Conservation (phyloP, 2,113 vertebrate species). For the Xiphophorus maculatus region DNA sequence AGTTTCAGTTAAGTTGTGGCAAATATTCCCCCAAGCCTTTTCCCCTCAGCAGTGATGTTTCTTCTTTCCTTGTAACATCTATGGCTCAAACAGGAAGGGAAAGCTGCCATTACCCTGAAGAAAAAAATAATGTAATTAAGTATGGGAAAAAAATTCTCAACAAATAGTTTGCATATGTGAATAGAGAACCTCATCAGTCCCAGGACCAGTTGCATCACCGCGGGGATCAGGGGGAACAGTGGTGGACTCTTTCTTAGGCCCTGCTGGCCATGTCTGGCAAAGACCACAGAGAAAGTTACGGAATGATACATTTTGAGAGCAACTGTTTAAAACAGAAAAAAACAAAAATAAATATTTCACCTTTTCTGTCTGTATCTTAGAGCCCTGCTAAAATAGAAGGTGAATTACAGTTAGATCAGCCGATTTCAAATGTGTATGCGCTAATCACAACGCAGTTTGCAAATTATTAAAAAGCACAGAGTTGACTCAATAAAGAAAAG, state of each 20-base stretch:
- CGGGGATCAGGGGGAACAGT: conserved; percentile 71
- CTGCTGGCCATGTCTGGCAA: conserved; percentile 56
- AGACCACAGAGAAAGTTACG: background rate
- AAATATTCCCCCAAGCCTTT: background rate
- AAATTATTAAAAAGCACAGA: background rate
- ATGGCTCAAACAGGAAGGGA: conserved; percentile 78
- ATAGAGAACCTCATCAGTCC: conserved; percentile 67
- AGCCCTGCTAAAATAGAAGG: conserved; percentile 50
- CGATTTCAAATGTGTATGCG: background rate
- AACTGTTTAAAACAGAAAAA: background rate
- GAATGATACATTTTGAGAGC: background rate
- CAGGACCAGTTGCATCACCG: conserved; percentile 73
- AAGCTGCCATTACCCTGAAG: conserved; percentile 70
- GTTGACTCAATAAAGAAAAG: background rate
- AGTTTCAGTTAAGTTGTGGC: conserved; percentile 14
- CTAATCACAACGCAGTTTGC: background rate
- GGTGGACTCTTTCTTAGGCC: conserved; percentile 54
- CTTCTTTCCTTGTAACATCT: conserved; percentile 19
- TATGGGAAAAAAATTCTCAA: background rate
- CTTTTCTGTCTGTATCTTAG: conserved; percentile 54
- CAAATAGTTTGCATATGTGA: background rate
- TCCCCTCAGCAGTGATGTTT: background rate
- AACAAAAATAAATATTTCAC: conserved; percentile 30
- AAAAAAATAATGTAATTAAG: background rate
- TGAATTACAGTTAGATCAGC: background rate